Conservation (phyloP, 2,113 vertebrate species). For the Ciconia maguari region DNA sequence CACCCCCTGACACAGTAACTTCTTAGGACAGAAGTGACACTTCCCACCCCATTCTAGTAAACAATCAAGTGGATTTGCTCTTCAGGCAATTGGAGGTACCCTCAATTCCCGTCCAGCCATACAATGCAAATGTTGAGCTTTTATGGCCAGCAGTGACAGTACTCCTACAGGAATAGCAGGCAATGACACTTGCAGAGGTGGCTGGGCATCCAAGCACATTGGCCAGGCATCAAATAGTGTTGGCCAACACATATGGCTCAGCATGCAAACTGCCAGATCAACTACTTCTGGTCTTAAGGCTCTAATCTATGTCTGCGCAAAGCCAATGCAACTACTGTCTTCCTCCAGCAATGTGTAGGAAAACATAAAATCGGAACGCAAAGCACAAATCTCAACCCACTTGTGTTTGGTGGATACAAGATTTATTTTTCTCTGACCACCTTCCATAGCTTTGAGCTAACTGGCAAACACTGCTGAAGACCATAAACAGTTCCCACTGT, state of each 20-base stretch:
- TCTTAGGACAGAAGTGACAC: background rate
- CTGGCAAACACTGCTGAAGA: background rate
- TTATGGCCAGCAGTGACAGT: background rate
- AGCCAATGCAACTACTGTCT: background rate
- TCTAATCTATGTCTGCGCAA: background rate
- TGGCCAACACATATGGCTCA: background rate
- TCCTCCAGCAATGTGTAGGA: background rate
- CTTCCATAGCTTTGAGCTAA: background rate
- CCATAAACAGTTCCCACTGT: background rate
- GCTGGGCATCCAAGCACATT: background rate
- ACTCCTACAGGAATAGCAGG: background rate
- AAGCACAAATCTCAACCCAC: background rate
- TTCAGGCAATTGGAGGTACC: background rate
- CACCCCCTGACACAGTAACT: background rate
- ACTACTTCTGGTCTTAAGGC: background rate
- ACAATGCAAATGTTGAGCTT: background rate
- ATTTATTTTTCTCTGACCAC: background rate
- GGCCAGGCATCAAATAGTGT: rapidly evolving
- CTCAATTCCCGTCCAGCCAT: background rate
- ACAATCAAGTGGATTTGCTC: background rate
- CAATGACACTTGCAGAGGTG: background rate
- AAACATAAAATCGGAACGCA: background rate
- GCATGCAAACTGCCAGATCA: background rate
- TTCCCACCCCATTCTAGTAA: background rate
- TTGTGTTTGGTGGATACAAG: background rate